These are phyloP conservation scores for Drosophila sp. DNA, from an alignment of 1,140 invertebrate species.

Conservation along the genomic window DNA sequence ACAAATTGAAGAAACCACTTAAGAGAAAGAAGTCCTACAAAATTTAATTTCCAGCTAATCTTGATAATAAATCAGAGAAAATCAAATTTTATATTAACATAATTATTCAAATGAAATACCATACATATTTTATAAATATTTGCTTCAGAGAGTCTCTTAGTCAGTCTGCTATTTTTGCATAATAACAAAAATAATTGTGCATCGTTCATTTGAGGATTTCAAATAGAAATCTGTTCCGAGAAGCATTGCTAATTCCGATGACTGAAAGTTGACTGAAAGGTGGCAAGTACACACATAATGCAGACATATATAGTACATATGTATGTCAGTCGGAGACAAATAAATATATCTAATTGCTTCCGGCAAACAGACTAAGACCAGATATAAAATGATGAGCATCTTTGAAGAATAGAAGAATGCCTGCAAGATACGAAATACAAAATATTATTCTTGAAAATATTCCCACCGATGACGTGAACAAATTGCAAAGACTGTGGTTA, in stretches of 20 bases:
- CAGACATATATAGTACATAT: no score
- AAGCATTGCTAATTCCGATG: conserved; percentile 34
- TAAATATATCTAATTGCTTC: conserved; percentile 67
- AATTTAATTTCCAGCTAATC: no score
- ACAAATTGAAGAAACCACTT: no score
- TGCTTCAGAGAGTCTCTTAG: neutral
- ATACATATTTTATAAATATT: neutral
- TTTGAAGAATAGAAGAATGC: neutral
- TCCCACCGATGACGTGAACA: conserved; percentile 39
- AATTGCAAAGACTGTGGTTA: conserved; percentile 17
- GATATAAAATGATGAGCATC: conserved; percentile 44
- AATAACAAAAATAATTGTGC: conserved; percentile 3
- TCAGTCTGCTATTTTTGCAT: neutral
- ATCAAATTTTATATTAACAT: no score
- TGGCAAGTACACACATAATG: conserved; percentile 10
- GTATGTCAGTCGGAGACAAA: conserved; percentile 10
- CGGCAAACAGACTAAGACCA: conserved; percentile 57
- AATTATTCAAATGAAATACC: no score
- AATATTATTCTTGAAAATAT: conserved; percentile 28
- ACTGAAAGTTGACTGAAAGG: conserved; percentile 35
- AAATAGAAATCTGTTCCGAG: conserved; percentile 17
- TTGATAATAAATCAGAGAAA: no score
- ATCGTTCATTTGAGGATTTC: conserved; percentile 13
- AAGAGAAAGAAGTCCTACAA: no score
- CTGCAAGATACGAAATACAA: conserved; percentile 16